Evolutionary conservation across 37 sponge, comb jelly and placozoan species (phyloP).

Genomic region (Beroe ovata): DNA sequence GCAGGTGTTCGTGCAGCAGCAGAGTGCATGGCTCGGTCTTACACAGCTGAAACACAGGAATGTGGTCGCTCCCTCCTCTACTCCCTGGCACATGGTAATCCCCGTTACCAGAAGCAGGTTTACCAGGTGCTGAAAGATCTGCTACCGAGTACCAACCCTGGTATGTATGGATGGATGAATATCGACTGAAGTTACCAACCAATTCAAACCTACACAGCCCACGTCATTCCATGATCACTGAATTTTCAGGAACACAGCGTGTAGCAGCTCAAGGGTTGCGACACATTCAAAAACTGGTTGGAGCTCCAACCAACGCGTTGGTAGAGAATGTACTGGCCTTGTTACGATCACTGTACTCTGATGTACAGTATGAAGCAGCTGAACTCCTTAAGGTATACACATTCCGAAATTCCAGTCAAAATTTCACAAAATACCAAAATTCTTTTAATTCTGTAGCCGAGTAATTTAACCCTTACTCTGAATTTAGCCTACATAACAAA

Average conservation of each 20-base stretch:
- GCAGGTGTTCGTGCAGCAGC: slow-evolving; percentile 83
- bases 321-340: slow-evolving; percentile 87
- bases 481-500: no score
- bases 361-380: slow-evolving; percentile 86
- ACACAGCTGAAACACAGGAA: slow-evolving; percentile 74
- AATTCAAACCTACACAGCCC: no score
- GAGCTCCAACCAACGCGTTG: slow-evolving; percentile 76
- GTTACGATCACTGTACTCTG: slow-evolving; percentile 80
- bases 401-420: no score
- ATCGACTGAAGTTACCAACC: no score
- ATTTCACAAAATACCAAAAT: no score
- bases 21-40: slow-evolving; percentile 83
- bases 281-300: slow-evolving; percentile 77
- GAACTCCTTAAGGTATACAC: slow-evolving; percentile 39
- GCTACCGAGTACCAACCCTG: slow-evolving; percentile 73
- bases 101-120: slow-evolving; percentile 86
- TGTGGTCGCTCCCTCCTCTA: slow-evolving; percentile 20
- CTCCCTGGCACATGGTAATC: slow-evolving; percentile 77
- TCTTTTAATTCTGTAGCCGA: no score
- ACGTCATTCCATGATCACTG: no score
- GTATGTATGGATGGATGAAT: slow-evolving; percentile 43
- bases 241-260: slow-evolving; percentile 6
- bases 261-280: slow-evolving; percentile 23
- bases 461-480: no score
- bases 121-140: slow-evolving; percentile 86